Base-by-base conservation (phyloP, 2,113 vertebrate genomes). In the Callospermophilus lateralis region DNA sequence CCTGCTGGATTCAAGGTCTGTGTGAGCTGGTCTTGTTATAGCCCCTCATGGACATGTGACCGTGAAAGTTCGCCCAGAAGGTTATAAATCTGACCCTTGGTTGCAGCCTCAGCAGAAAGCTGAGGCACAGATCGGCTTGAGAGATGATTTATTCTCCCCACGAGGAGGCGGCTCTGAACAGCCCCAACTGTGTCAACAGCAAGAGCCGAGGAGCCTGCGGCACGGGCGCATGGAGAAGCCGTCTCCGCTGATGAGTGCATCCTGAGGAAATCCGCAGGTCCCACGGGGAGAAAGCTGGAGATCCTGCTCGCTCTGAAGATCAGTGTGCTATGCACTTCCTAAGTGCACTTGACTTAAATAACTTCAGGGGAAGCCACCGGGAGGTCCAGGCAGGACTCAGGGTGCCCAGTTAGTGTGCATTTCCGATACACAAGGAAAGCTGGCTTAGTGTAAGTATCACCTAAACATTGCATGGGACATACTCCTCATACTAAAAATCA, bases 61-160 rank as follows among this genome's bases (percentile, higher is more conserved):
- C 22, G 0, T 34, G 70, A 13, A 63, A 68, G n/a, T 15, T 20
- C 26, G 6, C n/a, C 79, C 61, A 24, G 2, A 9, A 84, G 58
- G 79, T 63, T 76, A 94, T 95, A 97, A 97, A 95, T 96, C 91
- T 94, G 95, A 93, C 76, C 70, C 19, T 48, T 0, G 4, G 48
- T 24, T 96, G 96, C 96, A 90, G 68, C 13, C 22, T 96, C 92
- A 94, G 95, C 96, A 79, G 76, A 97, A 88, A 78, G 6, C 9
- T 3, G 0, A 9, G 17, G 42, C 12, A 0, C 3, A 4, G 37
- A 6, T 37, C 19, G n/a, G 26, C 67, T 2, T 2, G 12, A 28
- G 32, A 24, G 0, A 8, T 58, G 80, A 95, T 96, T 96, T 84
- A 96, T 84, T 26, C 68, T 70, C 63, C 61, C 91, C 6, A 0